Percentiles rank a stretch among this genome's conserved stretches.
Evolutionary conservation across 2,797 vertebrate species (phyloP).

Genomic region (Lithobates sylvaticus): DNA sequence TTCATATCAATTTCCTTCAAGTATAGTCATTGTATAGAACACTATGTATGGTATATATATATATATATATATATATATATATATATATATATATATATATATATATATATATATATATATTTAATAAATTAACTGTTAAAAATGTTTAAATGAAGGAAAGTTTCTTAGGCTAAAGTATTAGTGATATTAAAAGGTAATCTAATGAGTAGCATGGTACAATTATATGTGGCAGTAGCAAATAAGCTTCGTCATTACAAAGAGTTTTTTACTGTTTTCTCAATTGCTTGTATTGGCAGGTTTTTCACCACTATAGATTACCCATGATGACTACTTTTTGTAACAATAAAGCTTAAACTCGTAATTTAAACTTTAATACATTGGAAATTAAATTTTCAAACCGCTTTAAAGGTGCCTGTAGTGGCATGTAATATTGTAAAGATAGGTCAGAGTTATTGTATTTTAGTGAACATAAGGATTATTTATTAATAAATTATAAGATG

Average conservation of each 20-base stretch:
- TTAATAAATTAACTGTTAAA: neutral
- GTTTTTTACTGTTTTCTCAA: neutral
- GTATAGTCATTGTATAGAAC: slow-evolving; percentile 20
- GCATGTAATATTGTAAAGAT: too few relatives aligned
- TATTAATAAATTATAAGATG: too few relatives aligned
- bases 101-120: slow-evolving; percentile 32
- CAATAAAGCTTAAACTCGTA: neutral
- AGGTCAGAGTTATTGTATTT: too few relatives aligned
- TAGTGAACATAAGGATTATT: too few relatives aligned
- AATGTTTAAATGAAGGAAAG: neutral
- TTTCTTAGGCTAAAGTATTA: neutral
- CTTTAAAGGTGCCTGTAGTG: too few relatives aligned
- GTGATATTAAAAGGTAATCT: slow-evolving; percentile 3
- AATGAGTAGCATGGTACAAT: neutral
- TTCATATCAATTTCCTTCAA: slow-evolving; percentile 35
- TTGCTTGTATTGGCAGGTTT: neutral
- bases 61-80: neutral
- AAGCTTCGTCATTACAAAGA: neutral
- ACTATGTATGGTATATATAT: neutral
- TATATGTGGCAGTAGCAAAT: neutral
- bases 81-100: slow-evolving; percentile 13
- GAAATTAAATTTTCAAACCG: neutral
- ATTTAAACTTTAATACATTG: neutral
- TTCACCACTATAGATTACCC: neutral
- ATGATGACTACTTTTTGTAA: neutral